phyloP scores from a whole-genome alignment of 1,140 invertebrate genomes.

The Ptiloglossa arizonensis region DNA sequence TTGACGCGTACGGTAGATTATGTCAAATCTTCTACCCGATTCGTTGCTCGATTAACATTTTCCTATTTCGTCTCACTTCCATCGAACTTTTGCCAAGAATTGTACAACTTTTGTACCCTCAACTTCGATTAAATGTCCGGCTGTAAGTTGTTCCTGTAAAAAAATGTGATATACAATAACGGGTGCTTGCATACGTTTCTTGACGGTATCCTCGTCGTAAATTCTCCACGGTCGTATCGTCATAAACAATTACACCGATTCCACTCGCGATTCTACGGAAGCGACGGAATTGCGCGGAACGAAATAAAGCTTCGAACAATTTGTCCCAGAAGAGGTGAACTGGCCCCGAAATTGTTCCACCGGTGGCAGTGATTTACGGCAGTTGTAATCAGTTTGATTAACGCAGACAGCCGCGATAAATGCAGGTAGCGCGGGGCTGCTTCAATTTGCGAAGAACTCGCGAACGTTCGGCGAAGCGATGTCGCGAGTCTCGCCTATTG shows the following conservation, averaged over 20 bases:
- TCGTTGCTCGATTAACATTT: too few species aligned
- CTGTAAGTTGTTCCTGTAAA: too few species aligned
- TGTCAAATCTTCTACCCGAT: too few species aligned
- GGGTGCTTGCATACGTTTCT: not conserved
- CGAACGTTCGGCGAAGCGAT: conserved; percentile 2
- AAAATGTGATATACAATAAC: not conserved
- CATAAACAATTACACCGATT: conserved; percentile 20
- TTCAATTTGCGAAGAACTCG: conserved; percentile 45
- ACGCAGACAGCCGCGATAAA: conserved; percentile 52
- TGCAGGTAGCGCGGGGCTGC: conserved; percentile 37
- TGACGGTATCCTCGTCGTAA: not conserved
- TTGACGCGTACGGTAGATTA: too few species aligned
- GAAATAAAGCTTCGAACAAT: conserved; percentile 53
- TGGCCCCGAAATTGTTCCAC: conserved; percentile 45
- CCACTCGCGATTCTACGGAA: not conserved
- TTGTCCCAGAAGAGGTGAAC: conserved; percentile 52
- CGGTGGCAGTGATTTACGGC: conserved; percentile 42
- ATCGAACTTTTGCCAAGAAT: too few species aligned
- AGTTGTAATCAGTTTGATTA: conserved; percentile 56
- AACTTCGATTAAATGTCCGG: too few species aligned
- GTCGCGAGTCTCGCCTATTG: conserved; percentile 9
- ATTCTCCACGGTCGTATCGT: not conserved
- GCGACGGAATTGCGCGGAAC: conserved; percentile 14
- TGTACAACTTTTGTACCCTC: too few species aligned
- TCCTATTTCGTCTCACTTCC: too few species aligned